Evolutionary conservation across 2,888 invertebrate genomes (phyloP), one percentile per base, ranked within the genome.

Genomic region (Drosophila fulvimacula): DNA sequence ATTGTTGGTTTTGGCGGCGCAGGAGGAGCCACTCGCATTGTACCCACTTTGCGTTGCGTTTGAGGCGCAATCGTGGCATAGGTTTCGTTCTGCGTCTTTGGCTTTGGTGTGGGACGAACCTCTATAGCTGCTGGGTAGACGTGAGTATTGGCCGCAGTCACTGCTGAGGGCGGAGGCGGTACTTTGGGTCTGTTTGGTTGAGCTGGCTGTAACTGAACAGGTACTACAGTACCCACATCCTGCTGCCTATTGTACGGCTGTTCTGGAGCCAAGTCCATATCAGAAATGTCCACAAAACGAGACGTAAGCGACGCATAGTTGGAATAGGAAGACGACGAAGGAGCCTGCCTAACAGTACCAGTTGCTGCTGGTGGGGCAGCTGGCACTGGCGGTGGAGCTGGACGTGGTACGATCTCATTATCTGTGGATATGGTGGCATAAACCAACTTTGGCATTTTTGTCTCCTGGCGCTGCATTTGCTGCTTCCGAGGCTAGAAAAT

Each of bases 361-460:
- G 36, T 7, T 24, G 59, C 17, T 21, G n/a, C n/a, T 10, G 6
- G 19, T 15, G 39, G 13, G n/a, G 58, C 21, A 24, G 79, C 6
- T 21, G 24, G 9, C 17, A 41, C 19, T 13, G 73, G 65, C 5
- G 85, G 64, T 15, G 81, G 79, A 15, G 80, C 73, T 6, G 77
- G 62, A 24, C 82, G 85, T 32, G 89, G 79, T 9, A 80, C 73
- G 3, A 72, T 80, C 53, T 77, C 70, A 51, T 85, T 88, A 38
- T 88, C 88, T 5, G 76, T 79, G 10, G 89, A 89, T 27, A 85
- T 82, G 3, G 86, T 90, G 13, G 89, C 88, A 69, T 90, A 90
- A 5, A 80, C 66, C 0, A 90, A 51, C 32, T 75, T 68, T 30
- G 56, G 64, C 13, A 68, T 38, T 11, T 64, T 51, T 17, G 48